These are phyloP conservation scores for Eucidaris tribuloides DNA, from an alignment of 35 echinoderm and acorn worm species.

Conservation along the genomic window DNA sequence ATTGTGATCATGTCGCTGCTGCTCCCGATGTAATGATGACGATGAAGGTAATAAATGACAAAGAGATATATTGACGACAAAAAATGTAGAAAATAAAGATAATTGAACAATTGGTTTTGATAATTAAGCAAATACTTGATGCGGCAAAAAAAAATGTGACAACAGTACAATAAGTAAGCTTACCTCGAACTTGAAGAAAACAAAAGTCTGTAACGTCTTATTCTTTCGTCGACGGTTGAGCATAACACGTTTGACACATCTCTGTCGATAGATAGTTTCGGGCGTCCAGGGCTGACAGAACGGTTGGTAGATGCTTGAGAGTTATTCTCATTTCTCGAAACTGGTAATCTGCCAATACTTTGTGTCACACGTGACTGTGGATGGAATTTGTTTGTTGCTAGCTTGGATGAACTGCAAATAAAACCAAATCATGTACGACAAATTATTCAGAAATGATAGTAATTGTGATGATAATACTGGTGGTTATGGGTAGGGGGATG, in stretches of 20 bases:
- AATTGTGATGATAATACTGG: not conserved
- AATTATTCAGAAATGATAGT: not conserved
- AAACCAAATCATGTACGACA: not conserved
- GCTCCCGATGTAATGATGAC: too few species aligned
- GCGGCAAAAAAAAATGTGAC: too few species aligned
- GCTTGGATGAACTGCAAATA: not conserved
- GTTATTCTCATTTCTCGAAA: not conserved
- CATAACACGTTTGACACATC: not conserved
- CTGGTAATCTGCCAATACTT: not conserved
- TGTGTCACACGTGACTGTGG: too few species aligned
- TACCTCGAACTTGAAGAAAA: constrained; percentile 13
- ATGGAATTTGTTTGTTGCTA: not conserved
- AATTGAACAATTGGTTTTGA: too few species aligned
- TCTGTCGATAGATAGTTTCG: not conserved
- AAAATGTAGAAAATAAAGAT: too few species aligned
- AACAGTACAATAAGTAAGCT: too few species aligned
- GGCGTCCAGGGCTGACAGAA: not conserved
- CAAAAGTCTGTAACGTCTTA: not conserved
- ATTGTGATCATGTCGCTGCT: too few species aligned
- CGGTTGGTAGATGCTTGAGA: not conserved
- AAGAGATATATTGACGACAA: too few species aligned
- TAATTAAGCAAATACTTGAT: too few species aligned
- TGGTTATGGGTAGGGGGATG: too few species aligned
- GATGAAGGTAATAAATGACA: too few species aligned
- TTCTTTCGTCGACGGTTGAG: not conserved